phyloP scores from a whole-genome alignment of 2,888 invertebrate genomes.

The Saturnia japonica region DNA sequence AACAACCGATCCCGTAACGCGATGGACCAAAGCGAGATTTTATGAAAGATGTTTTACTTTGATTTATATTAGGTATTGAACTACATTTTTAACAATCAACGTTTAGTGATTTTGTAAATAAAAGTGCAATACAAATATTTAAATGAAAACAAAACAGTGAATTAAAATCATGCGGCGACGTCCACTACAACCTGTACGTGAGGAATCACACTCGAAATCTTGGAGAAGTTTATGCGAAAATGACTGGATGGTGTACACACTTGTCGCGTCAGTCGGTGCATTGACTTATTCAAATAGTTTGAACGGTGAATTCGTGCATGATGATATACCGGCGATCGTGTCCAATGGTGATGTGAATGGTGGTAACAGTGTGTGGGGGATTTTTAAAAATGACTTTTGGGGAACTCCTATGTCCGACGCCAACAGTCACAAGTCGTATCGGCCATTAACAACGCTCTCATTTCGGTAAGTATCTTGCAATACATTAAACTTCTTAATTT shows the following conservation, averaged over 20 bases:
- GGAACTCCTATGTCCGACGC: conserved; percentile 93
- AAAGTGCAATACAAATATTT: not conserved
- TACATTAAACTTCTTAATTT: not conserved
- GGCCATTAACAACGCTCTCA: conserved; percentile 90
- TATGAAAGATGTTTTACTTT: not conserved
- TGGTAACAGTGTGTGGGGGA: conserved; percentile 81
- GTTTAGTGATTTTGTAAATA: not conserved
- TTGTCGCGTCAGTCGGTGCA: conserved; percentile 85
- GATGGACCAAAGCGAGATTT: not conserved
- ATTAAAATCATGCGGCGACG: conserved; percentile 66
- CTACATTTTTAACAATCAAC: not conserved
- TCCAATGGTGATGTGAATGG: conserved; percentile 91
- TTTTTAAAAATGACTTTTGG: conserved; percentile 93
- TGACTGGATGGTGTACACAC: conserved; percentile 83
- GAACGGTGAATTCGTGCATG: conserved; percentile 92
- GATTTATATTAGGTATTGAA: not conserved
- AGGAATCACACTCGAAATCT: conserved; percentile 63
- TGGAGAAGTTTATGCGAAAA: conserved; percentile 64
- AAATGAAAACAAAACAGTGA: conserved; percentile 4
- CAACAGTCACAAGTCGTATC: conserved; percentile 92
- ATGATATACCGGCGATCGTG: conserved; percentile 92
- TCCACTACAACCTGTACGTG: conserved; percentile 69
- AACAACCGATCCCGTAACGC: not conserved
- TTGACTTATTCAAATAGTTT: conserved; percentile 88
- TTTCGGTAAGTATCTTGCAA: conserved; percentile 86